Conservation (phyloP, 2,797 vertebrate genomes). For the Petrocephalus sullivani region DNA sequence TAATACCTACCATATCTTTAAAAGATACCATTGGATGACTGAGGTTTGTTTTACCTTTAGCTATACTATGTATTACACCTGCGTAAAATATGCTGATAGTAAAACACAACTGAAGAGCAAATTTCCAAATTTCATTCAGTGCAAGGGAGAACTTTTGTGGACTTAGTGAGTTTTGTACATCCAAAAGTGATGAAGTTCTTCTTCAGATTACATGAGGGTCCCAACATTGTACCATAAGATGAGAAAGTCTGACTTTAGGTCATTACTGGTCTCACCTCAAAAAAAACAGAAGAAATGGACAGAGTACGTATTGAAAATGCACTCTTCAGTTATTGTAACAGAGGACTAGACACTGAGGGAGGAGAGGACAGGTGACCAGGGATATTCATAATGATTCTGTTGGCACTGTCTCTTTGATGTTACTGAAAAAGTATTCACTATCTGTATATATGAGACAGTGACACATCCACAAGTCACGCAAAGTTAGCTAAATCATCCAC, state of each 20-base stretch:
- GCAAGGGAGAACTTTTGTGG: background rate
- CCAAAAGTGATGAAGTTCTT: background rate
- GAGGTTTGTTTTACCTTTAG: background rate
- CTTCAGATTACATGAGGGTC: background rate
- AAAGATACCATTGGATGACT: background rate
- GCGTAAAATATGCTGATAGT: background rate
- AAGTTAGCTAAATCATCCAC: slow-evolving; percentile 11
- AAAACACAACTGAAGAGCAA: background rate
- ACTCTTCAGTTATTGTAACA: background rate
- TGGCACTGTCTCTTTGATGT: background rate
- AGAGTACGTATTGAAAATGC: background rate
- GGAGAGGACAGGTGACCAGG: background rate
- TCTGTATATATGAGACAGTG: slow-evolving; percentile 17
- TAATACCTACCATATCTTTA: background rate
- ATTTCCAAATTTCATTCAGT: background rate
- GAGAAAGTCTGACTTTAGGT: background rate
- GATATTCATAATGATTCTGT: background rate
- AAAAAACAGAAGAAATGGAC: background rate
- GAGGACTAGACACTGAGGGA: background rate
- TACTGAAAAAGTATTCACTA: background rate
- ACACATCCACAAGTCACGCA: slow-evolving; percentile 15
- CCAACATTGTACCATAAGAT: background rate
- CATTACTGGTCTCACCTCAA: background rate
- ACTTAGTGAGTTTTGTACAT: background rate
- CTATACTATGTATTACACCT: background rate